Percentiles rank a stretch among this genome's conserved stretches.
phyloP scores from a whole-genome alignment of 2,113 vertebrate species.

The Lanius ludovicianus region DNA sequence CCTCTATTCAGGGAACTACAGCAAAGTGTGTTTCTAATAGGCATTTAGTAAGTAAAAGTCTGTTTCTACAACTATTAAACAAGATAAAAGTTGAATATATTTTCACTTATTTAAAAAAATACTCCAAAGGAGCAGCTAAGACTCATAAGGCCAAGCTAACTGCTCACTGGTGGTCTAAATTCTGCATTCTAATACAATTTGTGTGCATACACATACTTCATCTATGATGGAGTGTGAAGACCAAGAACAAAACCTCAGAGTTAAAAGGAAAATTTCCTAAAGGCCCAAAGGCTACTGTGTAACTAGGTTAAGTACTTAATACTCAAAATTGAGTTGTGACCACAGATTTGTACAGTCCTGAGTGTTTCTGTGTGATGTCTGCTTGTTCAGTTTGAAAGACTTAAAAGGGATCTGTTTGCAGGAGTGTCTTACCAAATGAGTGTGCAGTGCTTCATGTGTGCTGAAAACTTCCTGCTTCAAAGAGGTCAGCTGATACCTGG shows the following conservation, averaged over 20 bases:
- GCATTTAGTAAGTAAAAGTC: not conserved
- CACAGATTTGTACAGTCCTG: not conserved
- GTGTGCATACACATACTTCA: not conserved
- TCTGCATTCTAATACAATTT: not conserved
- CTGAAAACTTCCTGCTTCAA: not conserved
- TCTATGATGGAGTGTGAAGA: not conserved
- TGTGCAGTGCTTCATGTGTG: not conserved
- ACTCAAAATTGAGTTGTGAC: not conserved
- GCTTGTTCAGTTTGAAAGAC: not conserved
- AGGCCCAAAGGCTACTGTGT: not conserved
- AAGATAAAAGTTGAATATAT: not conserved
- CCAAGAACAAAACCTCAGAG: not conserved
- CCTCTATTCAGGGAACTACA: not conserved
- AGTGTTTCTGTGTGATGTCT: not conserved
- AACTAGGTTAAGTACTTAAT: not conserved
- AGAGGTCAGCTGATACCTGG: not conserved
- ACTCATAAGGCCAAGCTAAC: not conserved
- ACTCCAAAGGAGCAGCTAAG: not conserved
- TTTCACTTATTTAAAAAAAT: not conserved
- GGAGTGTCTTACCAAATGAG: not conserved
- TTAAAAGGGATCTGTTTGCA: not conserved
- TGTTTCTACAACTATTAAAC: not conserved
- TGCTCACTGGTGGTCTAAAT: not conserved
- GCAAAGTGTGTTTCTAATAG: not conserved
- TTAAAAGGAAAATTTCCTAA: not conserved